Conservation (phyloP, 2,797 vertebrate species). For the Bradypus variegatus region DNA sequence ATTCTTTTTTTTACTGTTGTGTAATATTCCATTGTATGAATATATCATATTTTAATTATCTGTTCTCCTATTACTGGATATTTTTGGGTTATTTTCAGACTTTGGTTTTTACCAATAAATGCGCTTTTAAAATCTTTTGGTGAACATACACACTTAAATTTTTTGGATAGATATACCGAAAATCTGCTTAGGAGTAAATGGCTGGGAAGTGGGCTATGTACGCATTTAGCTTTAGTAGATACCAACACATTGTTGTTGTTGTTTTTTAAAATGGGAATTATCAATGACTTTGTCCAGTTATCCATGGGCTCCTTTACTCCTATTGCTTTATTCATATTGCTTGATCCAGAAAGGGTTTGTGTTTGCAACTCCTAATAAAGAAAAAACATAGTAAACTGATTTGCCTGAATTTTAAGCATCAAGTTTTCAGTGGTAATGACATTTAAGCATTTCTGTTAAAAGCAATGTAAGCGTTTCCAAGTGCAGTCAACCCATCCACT, state of each 20-base stretch:
- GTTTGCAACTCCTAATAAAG: background rate
- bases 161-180: background rate
- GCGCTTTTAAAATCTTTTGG: background rate
- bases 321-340: background rate
- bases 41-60: background rate
- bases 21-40: background rate
- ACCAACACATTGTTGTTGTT: background rate
- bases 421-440: background rate
- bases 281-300: background rate
- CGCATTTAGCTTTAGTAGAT: background rate
- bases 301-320: background rate
- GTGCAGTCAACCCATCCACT: background rate
- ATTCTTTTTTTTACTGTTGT: background rate
- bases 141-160: background rate
- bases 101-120: constrained; percentile 11
- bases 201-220: background rate
- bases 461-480: constrained; percentile 9
- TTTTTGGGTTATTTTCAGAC: background rate
- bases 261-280: background rate
- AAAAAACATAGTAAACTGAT: background rate
- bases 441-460: background rate
- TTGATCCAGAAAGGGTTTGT: background rate
- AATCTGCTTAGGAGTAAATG: background rate
- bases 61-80: background rate
- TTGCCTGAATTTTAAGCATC: background rate